Base-by-base conservation (phyloP, 2,797 vertebrate species). In the Cossypha niveicapilla region DNA sequence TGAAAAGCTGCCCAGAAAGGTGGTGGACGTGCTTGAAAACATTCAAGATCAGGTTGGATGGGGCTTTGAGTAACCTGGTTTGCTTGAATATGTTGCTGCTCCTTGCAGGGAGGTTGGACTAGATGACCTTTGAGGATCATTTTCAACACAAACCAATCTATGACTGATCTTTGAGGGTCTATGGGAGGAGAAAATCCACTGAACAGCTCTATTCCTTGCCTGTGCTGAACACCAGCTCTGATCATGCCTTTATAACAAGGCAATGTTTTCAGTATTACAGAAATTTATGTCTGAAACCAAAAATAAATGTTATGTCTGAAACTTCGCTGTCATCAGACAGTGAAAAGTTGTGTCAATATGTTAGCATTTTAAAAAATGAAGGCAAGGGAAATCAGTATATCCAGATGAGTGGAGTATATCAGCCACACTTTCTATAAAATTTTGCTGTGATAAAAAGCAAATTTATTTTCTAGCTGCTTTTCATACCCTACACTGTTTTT, bases 141-240 rank as follows among this genome's bases (percentile, higher is more conserved):
- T 81, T 66, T 39, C 25, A 56, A 23, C 10, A 6, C 11, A 50
- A 60, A 58, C 4, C 7, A 6, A 32, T 35, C n/a, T 39, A 4
- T 57, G 23, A 50, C 15, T 68, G 13, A 32, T 51, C 7, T 86
- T 39, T 87, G 28, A 66, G 11, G 37, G 18, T 13, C 32, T 7
- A 0, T 0, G 2, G 13, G 51, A 70, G 16, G 7, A 13, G 8
- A 1, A 63, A 75, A 57, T 5, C 2, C 3, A 15, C 9, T 24
- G 15, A 32, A 37, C 21, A 66, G 13, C 16, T 39, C 14, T 45
- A 7, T 56, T 60, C 8, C 21, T 72, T 92, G 41, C 13, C 27
- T 56, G 2, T 18, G 11, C 16, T 91, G 60, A 73, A 48, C 5
- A 48, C 9, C 18, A 57, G n/a, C 12, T 88, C 39, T 70, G 63